Evolutionary conservation across 2,113 vertebrate species (phyloP).

Genomic region (Galbula dea): DNA sequence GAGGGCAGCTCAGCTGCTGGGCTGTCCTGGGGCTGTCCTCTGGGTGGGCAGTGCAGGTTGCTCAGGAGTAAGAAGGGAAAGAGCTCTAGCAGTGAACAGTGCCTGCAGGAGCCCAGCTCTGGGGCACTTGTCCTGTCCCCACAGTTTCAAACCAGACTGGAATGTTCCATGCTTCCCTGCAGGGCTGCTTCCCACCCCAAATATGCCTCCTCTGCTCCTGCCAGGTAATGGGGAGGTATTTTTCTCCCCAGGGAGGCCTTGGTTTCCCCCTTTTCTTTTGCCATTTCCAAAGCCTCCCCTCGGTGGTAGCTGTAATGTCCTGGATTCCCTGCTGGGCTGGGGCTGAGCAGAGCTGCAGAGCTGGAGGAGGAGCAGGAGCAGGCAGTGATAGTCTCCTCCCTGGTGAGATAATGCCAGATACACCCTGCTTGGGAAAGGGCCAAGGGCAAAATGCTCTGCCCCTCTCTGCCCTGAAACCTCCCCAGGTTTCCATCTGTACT

Average conservation of each 20-base stretch:
- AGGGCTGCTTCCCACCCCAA: background rate
- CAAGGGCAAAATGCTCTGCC: background rate
- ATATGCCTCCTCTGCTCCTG: background rate
- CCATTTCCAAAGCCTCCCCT: background rate
- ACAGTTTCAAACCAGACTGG: background rate
- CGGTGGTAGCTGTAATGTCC: background rate
- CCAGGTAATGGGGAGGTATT: accelerated
- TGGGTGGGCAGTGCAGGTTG: background rate
- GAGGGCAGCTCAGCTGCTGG: background rate
- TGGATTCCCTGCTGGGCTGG: background rate
- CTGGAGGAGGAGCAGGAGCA: background rate
- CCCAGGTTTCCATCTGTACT: background rate
- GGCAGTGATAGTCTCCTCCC: background rate
- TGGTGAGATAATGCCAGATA: accelerated
- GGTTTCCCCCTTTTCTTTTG: background rate
- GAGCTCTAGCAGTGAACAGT: background rate
- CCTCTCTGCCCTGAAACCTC: background rate
- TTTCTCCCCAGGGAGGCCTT: background rate
- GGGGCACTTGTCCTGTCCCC: background rate
- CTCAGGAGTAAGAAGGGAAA: background rate
- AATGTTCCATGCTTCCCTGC: background rate
- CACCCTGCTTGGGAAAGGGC: background rate
- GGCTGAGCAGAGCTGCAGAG: background rate
- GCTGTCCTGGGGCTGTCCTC: background rate
- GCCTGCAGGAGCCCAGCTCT: background rate